Evolutionary conservation across 1,140 invertebrate species (phyloP), one percentile per base, ranked within the genome.

Genomic region (Megalopta genalis): DNA sequence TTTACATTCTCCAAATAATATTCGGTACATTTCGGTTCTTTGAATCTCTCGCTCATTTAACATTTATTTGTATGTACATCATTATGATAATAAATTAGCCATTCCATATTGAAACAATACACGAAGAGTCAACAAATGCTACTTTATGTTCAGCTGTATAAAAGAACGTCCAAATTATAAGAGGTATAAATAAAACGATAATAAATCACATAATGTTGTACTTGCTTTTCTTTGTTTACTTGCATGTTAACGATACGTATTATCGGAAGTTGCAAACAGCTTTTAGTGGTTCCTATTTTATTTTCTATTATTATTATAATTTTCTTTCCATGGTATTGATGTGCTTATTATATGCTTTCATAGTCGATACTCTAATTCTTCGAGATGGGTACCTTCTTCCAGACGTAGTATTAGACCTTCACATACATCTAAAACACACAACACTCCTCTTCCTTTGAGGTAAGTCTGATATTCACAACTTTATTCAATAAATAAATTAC

Each of bases 301-400:
- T 23, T 42, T 73, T 37, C 2, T 54, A 16, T 14, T 23, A 72
- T 9, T n/a, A n/a, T 72, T 60, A 25, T 68, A 23, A 23, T 80
- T 78, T 75, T 59, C 69, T 74, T 79, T 84, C 66, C 77, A 70
- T 87, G 80, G 86, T 74, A 70, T 78, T 88, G 69, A 80, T 84
- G 37, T 70, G 72, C 42, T 84, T 85, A 46, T 86, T 80, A 76
- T 85, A 23, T 88, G 76, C 76, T 89, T 86, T 88, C 87, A 86
- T 91, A 91, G 87, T 87, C 84, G 82, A 71, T 88, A 88, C 69
- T 80, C 80, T 88, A 91, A 82, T 86, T 86, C 84, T 37, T 84
- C 87, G 52, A 89, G 85, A 87, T 81, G 83, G 81, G 64, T 80
- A 85, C 76, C 86, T 60, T 74, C 81, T 71, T 16, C 90, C 71